phyloP scores from a whole-genome alignment of 1,140 invertebrate genomes.

The Neotoxoptera formosana region DNA sequence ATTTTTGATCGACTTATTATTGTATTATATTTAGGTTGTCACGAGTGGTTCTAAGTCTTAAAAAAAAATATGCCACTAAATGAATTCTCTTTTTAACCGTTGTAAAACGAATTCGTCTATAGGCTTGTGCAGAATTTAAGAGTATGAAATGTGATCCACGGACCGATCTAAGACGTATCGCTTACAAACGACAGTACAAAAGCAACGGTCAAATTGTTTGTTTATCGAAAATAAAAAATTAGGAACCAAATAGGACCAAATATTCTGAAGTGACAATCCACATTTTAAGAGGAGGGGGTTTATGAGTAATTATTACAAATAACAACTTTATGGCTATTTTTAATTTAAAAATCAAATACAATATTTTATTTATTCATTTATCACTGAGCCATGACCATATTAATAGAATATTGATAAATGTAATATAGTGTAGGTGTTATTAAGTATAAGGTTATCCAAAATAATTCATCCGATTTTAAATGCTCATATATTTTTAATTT shows the following conservation, averaged over 20 bases:
- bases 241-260: not conserved
- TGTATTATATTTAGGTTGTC: too few relatives aligned
- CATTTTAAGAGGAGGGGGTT: not conserved
- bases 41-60: too few relatives aligned
- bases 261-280: not conserved
- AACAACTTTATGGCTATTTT: not conserved
- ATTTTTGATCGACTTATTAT: not conserved
- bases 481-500: too few relatives aligned
- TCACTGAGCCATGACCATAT: not conserved
- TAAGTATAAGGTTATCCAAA: too few relatives aligned
- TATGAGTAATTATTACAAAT: not conserved
- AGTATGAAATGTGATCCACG: not conserved
- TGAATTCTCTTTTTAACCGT: not conserved
- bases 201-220: not conserved
- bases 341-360: too few relatives aligned
- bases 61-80: too few relatives aligned
- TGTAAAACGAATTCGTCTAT: not conserved
- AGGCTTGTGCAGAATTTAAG: not conserved
- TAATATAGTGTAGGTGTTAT: too few relatives aligned
- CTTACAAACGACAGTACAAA: not conserved
- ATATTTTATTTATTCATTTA: too few relatives aligned
- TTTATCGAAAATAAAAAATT: not conserved
- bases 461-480: too few relatives aligned
- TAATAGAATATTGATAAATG: too few relatives aligned
- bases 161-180: not conserved